Conservation (phyloP, 2,888 invertebrate genomes). For the Drosophila testacea region DNA sequence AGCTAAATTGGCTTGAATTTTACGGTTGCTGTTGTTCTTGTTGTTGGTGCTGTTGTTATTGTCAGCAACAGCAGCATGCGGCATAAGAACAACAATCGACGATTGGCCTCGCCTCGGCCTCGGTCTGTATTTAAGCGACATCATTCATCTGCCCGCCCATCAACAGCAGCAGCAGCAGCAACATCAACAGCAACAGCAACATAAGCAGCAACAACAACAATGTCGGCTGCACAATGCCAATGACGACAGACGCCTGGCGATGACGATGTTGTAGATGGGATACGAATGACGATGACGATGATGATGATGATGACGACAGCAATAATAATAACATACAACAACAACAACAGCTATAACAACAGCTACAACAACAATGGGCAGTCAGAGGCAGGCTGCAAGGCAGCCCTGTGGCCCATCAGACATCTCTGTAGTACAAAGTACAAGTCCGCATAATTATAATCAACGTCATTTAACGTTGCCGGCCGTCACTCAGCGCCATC, state of each 20-base stretch:
- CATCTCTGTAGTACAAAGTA: slow-evolving; percentile 71
- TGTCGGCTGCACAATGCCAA: slow-evolving; percentile 58
- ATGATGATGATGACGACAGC: slow-evolving; percentile 45
- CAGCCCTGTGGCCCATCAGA: slow-evolving; percentile 62
- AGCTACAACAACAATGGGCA: slow-evolving; percentile 35
- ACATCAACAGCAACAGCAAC: slow-evolving; percentile 27
- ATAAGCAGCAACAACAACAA: slow-evolving; percentile 44
- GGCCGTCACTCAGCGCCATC: slow-evolving; percentile 76
- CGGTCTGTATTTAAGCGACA: slow-evolving; percentile 81
- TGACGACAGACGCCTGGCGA: slow-evolving; percentile 56
- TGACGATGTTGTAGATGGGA: slow-evolving; percentile 58
- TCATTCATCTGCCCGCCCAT: slow-evolving; percentile 80
- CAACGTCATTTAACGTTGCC: slow-evolving; percentile 81
- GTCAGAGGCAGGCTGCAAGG: slow-evolving; percentile 51
- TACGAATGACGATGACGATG: slow-evolving; percentile 57
- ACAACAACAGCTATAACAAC: slow-evolving; percentile 29
- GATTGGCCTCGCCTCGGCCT: slow-evolving; percentile 71
- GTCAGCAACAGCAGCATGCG: slow-evolving; percentile 30
- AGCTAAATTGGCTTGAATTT: slow-evolving; percentile 78
- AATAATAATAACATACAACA: slow-evolving; percentile 72
- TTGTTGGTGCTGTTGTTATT: slow-evolving; percentile 32
- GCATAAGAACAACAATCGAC: slow-evolving; percentile 69
- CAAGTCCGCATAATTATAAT: slow-evolving; percentile 83
- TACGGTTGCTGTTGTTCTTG: slow-evolving; percentile 64
- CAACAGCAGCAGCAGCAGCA: slow-evolving; percentile 61